Evolutionary conservation across 2,888 invertebrate genomes (phyloP).

Genomic region (Punctoribates punctum): DNA sequence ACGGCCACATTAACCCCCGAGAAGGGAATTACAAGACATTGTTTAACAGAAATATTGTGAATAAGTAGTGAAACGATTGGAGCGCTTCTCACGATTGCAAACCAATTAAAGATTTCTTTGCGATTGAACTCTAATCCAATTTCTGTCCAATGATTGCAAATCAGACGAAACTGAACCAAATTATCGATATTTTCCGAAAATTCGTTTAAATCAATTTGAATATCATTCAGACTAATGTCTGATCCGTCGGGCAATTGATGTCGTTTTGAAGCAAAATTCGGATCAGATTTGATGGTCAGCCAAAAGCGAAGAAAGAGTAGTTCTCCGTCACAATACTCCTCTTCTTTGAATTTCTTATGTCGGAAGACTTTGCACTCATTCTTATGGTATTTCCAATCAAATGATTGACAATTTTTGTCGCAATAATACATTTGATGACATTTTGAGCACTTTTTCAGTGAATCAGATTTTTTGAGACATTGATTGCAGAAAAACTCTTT

Average conservation of each 20-base stretch:
- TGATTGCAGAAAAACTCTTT: not conserved
- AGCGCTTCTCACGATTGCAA: too few species aligned
- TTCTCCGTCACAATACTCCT: too few species aligned
- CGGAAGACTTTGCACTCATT: constrained; percentile 6
- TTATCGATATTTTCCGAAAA: not conserved
- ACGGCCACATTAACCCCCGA: not conserved
- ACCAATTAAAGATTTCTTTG: constrained; percentile 16
- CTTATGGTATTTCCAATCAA: constrained; percentile 7
- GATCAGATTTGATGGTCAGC: not conserved
- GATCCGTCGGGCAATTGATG: constrained; percentile 1
- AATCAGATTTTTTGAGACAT: not conserved
- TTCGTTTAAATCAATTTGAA: not conserved
- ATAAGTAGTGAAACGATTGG: too few species aligned
- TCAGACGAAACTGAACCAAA: not conserved
- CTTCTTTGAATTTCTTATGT: not conserved
- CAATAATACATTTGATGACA: constrained; percentile 8
- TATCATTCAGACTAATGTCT: constrained; percentile 9
- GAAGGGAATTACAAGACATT: too few species aligned
- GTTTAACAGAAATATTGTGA: not conserved
- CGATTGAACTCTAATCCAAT: not conserved
- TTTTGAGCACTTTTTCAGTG: not conserved
- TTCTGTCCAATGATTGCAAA: not conserved
- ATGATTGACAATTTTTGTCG: not conserved
- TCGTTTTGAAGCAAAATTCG: not conserved
- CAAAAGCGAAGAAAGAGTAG: not conserved